Base-by-base conservation (phyloP, 2,797 vertebrate genomes). In the Myoxocephalus aenaeus region DNA sequence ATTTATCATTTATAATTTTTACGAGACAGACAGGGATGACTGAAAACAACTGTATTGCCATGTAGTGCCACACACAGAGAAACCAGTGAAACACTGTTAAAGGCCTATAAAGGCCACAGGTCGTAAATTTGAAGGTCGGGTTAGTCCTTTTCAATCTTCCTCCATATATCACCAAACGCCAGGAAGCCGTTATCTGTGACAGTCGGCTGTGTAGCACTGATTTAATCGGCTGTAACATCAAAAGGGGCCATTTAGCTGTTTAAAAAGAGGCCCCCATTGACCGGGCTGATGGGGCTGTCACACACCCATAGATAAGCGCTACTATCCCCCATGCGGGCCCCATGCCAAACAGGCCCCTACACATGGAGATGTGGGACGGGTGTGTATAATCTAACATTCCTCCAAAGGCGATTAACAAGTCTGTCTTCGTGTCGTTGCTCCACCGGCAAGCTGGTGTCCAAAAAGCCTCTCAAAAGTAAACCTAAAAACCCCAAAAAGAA, bases 131-230 rank as follows among this genome's bases (percentile, higher is more conserved):
- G 34, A 70, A 65, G 63, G 65, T 32, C 4, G 10, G 20, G 38
- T 3, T 34, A 65, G 38, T 59, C 20, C 34, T 22, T 40, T 18
- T 44, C 34, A 32, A 44, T n/a, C 53, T 50, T 29, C 2, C n/a
- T 10, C 29, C 58, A 17, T 67, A 40, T 2, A 63, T 76, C 65
- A 79, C 34, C 0, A 1, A 58, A 51, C 15, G 3, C 38, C 70
- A 67, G 66, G 53, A 61, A 75, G 67, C 29, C 42, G 59, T 67
- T 68, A 71, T 70, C 65, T 67, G 32, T 11, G 34, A 7, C 18
- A 9, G 32, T 27, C 36, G 42, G 50, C 57, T 10, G 40, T 22
- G 36, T 13, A 29, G 8, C 32, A 7, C 51, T 36, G 44, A 22
- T 46, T 67, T 5, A 65, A 32, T 20, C 4, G 36, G 29, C 48